A percentile compares a stretch with the other conserved stretches of the same genome.
phyloP scores from a whole-genome alignment of 2,888 invertebrate species.

The Dioctria linearis region DNA sequence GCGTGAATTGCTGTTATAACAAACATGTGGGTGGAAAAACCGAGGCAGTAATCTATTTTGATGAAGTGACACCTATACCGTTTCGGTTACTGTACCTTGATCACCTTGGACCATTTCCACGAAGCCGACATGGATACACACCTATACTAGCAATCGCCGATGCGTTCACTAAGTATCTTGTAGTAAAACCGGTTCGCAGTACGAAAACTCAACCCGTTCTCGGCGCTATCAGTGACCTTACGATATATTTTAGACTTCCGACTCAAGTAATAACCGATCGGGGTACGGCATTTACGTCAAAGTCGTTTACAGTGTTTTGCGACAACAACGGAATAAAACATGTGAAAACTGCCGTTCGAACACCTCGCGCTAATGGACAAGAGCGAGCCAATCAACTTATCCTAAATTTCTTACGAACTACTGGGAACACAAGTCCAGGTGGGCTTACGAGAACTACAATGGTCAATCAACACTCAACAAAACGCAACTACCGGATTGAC shows the following conservation, averaged over 20 bases:
- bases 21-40: constrained; percentile 41
- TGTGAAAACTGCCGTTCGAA: too few relatives aligned
- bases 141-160: constrained; percentile 56
- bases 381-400: too few relatives aligned
- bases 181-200: too few relatives aligned
- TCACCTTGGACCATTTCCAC: constrained; percentile 60
- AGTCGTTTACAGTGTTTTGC: constrained; percentile 52
- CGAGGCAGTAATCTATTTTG: constrained; percentile 54
- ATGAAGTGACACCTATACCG: constrained; percentile 57
- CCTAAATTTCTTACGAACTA: too few relatives aligned
- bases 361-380: too few relatives aligned
- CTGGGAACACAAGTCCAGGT: too few relatives aligned
- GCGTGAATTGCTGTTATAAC: constrained; percentile 53
- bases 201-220: constrained; percentile 40
- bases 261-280: constrained; percentile 55
- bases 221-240: constrained; percentile 34
- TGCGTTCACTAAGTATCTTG: constrained; percentile 58
- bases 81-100: constrained; percentile 58
- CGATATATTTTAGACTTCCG: constrained; percentile 51
- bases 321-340: too few relatives aligned
- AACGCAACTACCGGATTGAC: too few relatives aligned
- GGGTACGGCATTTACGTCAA: constrained; percentile 58
- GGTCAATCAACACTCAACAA: too few relatives aligned
- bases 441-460: too few relatives aligned
- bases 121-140: constrained; percentile 49